A percentile compares a stretch with the other conserved stretches of the same genome.
These are phyloP conservation scores for Littorina saxatilis DNA, from an alignment of 1,140 invertebrate genomes.

Conservation along the genomic window DNA sequence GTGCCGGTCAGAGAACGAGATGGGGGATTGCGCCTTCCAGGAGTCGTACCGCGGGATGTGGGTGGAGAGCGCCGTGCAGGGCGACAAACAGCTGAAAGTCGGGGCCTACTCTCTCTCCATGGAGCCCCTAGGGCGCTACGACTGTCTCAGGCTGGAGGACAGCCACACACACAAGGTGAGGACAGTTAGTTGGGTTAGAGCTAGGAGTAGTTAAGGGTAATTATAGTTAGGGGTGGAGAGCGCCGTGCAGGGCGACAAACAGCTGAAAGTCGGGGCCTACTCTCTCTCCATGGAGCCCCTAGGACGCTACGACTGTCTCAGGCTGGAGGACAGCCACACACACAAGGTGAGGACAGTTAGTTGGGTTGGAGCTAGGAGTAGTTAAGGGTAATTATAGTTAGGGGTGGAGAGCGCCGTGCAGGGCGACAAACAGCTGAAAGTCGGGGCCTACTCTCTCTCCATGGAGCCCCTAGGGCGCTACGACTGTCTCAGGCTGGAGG, in stretches of 20 bases:
- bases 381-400: no score
- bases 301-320: slow-evolving; percentile 40
- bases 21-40: slow-evolving; percentile 53
- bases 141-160: slow-evolving; percentile 34
- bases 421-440: slow-evolving; percentile 18
- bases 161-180: slow-evolving; percentile 6
- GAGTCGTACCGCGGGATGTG: slow-evolving; percentile 54
- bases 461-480: slow-evolving; percentile 17
- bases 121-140: slow-evolving; percentile 26
- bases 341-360: slow-evolving; percentile 19
- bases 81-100: slow-evolving; percentile 28
- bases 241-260: slow-evolving; percentile 4
- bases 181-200: no score
- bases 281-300: slow-evolving; percentile 24
- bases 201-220: no score
- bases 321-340: background rate
- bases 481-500: slow-evolving; percentile 39
- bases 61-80: slow-evolving; percentile 45
- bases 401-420: slow-evolving; percentile 49
- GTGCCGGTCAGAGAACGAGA: slow-evolving; percentile 48
- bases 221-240: slow-evolving; percentile 59
- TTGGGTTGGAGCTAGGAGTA: no score
- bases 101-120: slow-evolving; percentile 41
- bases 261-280: slow-evolving; percentile 40
- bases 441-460: slow-evolving; percentile 43